A percentile compares a stretch with the other conserved stretches of the same genome.
phyloP scores from a whole-genome alignment of 2,888 invertebrate genomes.

The Deroplatys truncata region DNA sequence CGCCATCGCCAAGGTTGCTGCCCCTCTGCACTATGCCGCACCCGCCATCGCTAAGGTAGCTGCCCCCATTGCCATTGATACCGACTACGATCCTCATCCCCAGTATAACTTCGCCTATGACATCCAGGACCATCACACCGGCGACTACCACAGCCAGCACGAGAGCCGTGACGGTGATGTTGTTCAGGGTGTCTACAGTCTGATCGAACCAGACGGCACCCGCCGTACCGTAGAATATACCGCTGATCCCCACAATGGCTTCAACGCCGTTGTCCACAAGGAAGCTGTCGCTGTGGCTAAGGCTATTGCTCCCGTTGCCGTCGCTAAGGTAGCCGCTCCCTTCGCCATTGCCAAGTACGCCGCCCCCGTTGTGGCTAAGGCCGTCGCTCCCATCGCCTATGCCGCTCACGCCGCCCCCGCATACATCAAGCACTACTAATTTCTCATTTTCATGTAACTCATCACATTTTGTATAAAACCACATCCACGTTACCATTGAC shows the following conservation, averaged over 20 bases:
- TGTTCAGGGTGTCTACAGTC: constrained; percentile 23
- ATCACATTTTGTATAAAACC: background rate
- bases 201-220: constrained; percentile 25
- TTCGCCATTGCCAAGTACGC: constrained; percentile 19
- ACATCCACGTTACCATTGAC: background rate
- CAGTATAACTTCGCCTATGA: constrained; percentile 30
- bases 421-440: background rate
- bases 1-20: constrained; percentile 10
- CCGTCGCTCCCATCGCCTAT: constrained; percentile 31
- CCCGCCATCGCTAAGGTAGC: background rate
- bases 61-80: constrained; percentile 21
- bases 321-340: background rate
- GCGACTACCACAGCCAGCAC: constrained; percentile 29
- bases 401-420: constrained; percentile 33
- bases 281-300: constrained; percentile 23
- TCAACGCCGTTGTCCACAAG: constrained; percentile 24
- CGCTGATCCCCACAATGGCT: constrained; percentile 23
- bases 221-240: constrained; percentile 27
- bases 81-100: constrained; percentile 31
- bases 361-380: constrained; percentile 11
- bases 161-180: constrained; percentile 23
- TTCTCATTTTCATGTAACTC: background rate
- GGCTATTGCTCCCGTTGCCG: constrained; percentile 17
- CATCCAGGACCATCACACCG: constrained; percentile 29
- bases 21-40: background rate